phyloP scores from a whole-genome alignment of 2,113 vertebrate species.

The Crocuta crocuta region DNA sequence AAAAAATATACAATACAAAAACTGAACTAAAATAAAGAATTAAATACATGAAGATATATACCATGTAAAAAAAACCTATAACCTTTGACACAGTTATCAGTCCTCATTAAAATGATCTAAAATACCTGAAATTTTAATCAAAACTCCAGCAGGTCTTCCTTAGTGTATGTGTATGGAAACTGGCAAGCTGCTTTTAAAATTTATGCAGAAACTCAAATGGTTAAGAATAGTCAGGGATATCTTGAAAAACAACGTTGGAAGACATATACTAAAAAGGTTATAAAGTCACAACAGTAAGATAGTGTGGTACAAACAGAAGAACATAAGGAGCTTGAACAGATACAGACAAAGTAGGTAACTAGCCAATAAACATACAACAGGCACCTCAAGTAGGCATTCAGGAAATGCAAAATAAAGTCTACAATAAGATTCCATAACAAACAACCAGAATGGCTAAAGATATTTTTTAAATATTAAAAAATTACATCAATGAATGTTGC shows the following conservation, averaged over 20 bases:
- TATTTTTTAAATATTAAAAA: neutral
- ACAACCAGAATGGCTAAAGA: neutral
- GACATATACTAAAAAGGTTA: neutral
- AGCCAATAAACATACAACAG: neutral
- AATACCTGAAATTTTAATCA: slow-evolving; percentile 35
- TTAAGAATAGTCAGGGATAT: neutral
- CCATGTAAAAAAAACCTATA: neutral
- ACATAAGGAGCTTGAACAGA: neutral
- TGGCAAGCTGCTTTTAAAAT: slow-evolving; percentile 29
- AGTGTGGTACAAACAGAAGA: neutral
- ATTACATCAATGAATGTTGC: neutral
- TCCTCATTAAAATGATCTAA: slow-evolving; percentile 42
- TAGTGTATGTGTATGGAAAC: neutral
- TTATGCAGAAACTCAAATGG: neutral
- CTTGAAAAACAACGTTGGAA: neutral
- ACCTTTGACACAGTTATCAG: neutral
- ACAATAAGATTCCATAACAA: neutral
- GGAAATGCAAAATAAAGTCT: slow-evolving; percentile 36
- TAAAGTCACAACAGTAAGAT: neutral
- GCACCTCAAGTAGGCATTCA: neutral
- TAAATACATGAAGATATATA: neutral
- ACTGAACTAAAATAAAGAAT: neutral
- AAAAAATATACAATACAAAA: slow-evolving; percentile 5
- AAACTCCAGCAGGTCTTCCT: neutral
- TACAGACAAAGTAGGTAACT: neutral